Base-by-base conservation (phyloP, 2,797 vertebrate species). In the Sciurus vulgaris region DNA sequence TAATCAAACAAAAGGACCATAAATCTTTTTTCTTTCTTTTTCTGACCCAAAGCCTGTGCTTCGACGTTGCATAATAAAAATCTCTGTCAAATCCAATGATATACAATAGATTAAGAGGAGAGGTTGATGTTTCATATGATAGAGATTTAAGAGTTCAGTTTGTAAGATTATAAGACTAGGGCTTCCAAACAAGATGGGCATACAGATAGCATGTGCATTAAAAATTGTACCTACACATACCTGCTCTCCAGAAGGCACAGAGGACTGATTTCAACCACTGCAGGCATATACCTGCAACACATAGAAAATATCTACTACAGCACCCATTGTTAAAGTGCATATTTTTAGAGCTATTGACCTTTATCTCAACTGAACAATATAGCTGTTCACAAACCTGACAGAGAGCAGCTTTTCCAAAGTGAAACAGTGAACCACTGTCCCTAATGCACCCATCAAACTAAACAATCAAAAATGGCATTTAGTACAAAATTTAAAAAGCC, bases 311-410 rank as follows among this genome's bases (percentile, higher is more conserved):
- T 54, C 91, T 89, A 65, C 86, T 93, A 87, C 44, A 84, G 93
- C 74, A 96, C 18, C 65, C 83, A 93, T 81, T 88, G 91, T 81
- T 86, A 81, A 91, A 94, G 47, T 92, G 49, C 94, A 38, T 92
- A 76, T 94, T 96, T 97, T 94, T 97, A 93, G 95, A 94, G 54
- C 70, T 81, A 56, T 81, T 95, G 95, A 97, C 81, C 93, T 97
- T 95, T 94, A 87, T 41, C 5, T 81, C 89, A 91, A 92, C 69
- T 6, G 1, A 94, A 97, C 89, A 97, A 86, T 86, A 41, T 28
- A 81, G 47, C 78, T 96, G 4, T 51, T 97, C 54, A 17, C 91
- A 76, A 86, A 94, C 84, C 78, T 47, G 59, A 89, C 90, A 96
- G 72, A 94, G 84, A 97, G 86, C 22, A 65, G 88, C 84, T 82